phyloP scores from a whole-genome alignment of 2,113 vertebrate species.

The Tupaia tana region DNA sequence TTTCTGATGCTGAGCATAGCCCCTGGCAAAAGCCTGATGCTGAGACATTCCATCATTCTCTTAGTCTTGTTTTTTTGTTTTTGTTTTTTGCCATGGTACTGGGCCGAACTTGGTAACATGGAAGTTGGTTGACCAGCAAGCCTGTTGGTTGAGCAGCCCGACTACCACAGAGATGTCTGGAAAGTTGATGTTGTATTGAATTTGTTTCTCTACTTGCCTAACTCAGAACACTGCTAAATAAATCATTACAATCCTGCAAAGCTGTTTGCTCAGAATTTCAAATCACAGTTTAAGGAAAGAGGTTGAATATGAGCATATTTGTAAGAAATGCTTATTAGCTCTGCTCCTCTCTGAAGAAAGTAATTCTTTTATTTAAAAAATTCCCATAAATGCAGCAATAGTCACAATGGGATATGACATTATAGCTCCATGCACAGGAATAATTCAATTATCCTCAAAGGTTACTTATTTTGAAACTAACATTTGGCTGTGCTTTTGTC shows the following conservation, averaged over 20 bases:
- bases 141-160: no score
- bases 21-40: no score
- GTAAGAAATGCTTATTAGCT: constrained; percentile 37
- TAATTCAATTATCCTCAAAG: constrained; percentile 48
- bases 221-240: background rate
- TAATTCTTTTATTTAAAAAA: constrained; percentile 42
- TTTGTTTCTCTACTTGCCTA: background rate
- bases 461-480: constrained; percentile 9
- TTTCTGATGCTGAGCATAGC: no score
- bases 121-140: background rate
- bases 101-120: background rate
- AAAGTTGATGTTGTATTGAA: background rate
- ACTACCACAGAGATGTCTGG: background rate
- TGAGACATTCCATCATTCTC: background rate
- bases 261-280: constrained; percentile 13
- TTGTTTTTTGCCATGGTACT: background rate
- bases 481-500: background rate
- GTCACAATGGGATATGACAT: constrained; percentile 29
- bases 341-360: constrained; percentile 28
- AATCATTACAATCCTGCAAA: background rate
- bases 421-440: constrained; percentile 41
- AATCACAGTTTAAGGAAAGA: constrained; percentile 9
- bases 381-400: background rate
- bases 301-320: background rate
- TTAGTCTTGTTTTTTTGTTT: background rate